phyloP scores from a whole-genome alignment of 2,797 vertebrate species.

The Mallotus villosus region DNA sequence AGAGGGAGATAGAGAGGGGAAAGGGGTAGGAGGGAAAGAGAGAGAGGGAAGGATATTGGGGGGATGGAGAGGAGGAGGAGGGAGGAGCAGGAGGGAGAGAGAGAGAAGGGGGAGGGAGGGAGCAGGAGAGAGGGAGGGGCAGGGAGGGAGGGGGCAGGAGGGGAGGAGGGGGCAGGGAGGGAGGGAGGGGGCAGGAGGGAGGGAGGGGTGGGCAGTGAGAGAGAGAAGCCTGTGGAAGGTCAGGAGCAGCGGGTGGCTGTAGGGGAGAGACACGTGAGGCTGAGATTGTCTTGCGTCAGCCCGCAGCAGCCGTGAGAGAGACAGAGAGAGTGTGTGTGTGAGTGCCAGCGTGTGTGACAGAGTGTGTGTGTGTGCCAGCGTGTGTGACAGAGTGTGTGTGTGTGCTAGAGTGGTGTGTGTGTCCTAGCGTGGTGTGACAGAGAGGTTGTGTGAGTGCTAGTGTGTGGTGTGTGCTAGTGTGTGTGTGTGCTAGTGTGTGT shows the following conservation, averaged over 20 bases:
- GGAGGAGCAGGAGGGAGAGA: not conserved
- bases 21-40: constrained; percentile 10
- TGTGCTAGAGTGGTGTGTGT: constrained; percentile 12
- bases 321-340: not conserved
- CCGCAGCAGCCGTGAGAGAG: constrained; percentile 62
- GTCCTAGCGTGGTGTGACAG: no score
- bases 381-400: constrained; percentile 21
- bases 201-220: constrained; percentile 57
- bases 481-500: no score
- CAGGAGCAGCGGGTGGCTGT: constrained; percentile 79
- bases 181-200: not conserved
- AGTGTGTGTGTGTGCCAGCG: constrained; percentile 30
- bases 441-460: not conserved
- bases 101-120: constrained; percentile 38
- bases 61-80: constrained; percentile 30
- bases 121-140: constrained; percentile 67
- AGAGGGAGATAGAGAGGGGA: constrained; percentile 6
- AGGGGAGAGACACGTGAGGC: constrained; percentile 77
- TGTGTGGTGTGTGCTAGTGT: constrained; percentile 34
- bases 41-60: constrained; percentile 65
- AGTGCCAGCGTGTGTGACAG: not conserved
- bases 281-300: constrained; percentile 79
- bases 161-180: no score
- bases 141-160: not conserved
- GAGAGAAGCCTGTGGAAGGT: constrained; percentile 82